Conservation (phyloP, 2,888 invertebrate species). For the Argynnis bischoffii region DNA sequence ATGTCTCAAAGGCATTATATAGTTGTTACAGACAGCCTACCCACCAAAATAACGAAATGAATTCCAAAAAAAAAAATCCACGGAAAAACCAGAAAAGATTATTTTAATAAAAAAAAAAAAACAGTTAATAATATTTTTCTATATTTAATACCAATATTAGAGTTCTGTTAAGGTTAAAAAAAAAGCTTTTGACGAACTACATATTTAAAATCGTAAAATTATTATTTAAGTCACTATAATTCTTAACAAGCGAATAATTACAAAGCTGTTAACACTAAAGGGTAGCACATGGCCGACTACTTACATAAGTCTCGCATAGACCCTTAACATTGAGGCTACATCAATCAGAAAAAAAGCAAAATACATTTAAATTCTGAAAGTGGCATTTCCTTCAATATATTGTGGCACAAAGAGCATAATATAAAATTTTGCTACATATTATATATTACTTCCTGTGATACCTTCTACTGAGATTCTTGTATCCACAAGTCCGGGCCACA, state of each 20-base stretch:
- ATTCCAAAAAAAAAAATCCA: no score
- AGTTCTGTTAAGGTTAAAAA: no score
- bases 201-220: neutral
- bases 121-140: no score
- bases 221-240: slow-evolving; percentile 1
- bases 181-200: no score
- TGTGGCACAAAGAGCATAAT: slow-evolving; percentile 45
- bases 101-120: no score
- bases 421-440: slow-evolving; percentile 44
- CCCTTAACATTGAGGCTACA: slow-evolving; percentile 31
- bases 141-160: no score
- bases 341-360: slow-evolving; percentile 35
- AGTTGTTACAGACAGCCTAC: no score
- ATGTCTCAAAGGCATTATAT: no score
- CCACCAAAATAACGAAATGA: no score
- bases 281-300: slow-evolving; percentile 24
- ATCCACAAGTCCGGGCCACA: slow-evolving; percentile 83
- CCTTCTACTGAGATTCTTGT: slow-evolving; percentile 84
- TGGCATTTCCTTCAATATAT: slow-evolving; percentile 37
- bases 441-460: slow-evolving; percentile 84
- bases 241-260: slow-evolving; percentile 6
- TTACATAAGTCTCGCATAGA: slow-evolving; percentile 25
- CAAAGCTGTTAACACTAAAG: slow-evolving; percentile 26
- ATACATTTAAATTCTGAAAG: slow-evolving; percentile 30
- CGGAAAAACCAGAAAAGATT: no score